Percentiles rank a stretch among this genome's conserved stretches.
Conservation (phyloP, 2,113 vertebrate species). For the Suncus etruscus region DNA sequence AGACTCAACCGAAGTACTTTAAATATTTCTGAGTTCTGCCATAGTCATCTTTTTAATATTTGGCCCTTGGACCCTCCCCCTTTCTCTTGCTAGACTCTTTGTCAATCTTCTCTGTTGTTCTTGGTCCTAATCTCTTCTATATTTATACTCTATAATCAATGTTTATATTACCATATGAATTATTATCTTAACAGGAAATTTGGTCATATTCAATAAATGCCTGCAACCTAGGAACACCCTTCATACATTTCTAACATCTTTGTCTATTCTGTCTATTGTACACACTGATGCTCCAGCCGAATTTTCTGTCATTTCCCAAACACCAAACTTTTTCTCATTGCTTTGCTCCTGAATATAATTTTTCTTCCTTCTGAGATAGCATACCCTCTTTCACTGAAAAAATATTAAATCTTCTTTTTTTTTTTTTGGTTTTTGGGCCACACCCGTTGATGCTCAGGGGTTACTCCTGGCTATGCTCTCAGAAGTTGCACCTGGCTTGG, state of each 20-base stretch:
- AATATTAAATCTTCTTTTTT: not conserved
- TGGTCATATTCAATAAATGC: conserved; percentile 23
- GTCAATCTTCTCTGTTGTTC: not conserved
- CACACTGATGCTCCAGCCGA: not conserved
- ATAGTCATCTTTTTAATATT: no score
- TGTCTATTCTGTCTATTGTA: not conserved
- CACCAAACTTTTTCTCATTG: conserved; percentile 1
- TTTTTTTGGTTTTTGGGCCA: no score
- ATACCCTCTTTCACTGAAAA: conserved; percentile 1
- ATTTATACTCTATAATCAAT: not conserved
- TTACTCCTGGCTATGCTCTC: no score
- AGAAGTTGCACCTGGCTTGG: no score
- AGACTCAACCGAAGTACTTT: not conserved
- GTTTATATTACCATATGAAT: not conserved
- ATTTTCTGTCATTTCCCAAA: conserved; percentile 44
- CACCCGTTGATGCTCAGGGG: no score
- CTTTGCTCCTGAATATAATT: not conserved
- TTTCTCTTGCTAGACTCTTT: not conserved
- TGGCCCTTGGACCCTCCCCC: not conserved
- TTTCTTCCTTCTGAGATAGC: conserved; percentile 2
- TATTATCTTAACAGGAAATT: conserved; percentile 22
- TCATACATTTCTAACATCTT: not conserved
- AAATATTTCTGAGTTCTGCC: not conserved
- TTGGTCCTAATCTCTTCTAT: conserved; percentile 40
- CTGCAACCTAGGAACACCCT: not conserved